Base-by-base conservation (phyloP, 53 echinoderm and acorn worm species). In the Paelopatides confundens region DNA sequence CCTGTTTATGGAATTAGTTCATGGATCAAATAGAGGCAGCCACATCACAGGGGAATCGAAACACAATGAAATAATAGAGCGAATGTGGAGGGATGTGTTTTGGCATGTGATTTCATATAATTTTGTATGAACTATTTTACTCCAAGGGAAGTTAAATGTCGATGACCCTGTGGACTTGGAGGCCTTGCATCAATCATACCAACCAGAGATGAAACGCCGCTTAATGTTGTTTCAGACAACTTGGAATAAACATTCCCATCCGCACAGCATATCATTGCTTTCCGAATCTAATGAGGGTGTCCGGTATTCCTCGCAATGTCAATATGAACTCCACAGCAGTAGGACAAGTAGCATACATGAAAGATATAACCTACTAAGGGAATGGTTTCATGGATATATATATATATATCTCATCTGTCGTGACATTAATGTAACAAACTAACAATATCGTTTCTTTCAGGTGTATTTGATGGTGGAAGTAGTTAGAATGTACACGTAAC, bases 61-160 rank as follows among this genome's bases (percentile, higher is more conserved):
- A 30, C 54, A 83, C 9, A 83, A 83, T 31, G 17, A 63, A 3
- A 52, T 63, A 62, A 83, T 83, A 21, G 83, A 83, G 18, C 12
- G 64, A 1, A 63, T 83, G 2, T 83, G 63, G 64, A 63, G 64
- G 63, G 83, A 83, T 83, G 83, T 83, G 15, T 81, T 81, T 48
- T 3, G 11, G 3, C 81, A 81, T 27, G 81, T 81, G 3, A 51
- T 81, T 15, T 47, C 47, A 11, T 81, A n/a, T n/a, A n/a, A n/a
- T 17, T 47, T 81, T 81, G 31, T 81, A 81, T 81, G 81, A 81
- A 5, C 37, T 81, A 31, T 81, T 81, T 31, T 81, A 81, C 28
- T 10, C 1, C 3, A 13, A 3, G 81, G 37, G 27, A 39, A 81
- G 14, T 15, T 66, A 13, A 66, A 66, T 30, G 29, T 29, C 4